Evolutionary conservation across 2,888 invertebrate genomes (phyloP).

Genomic region (Mesochorus sp.): DNA sequence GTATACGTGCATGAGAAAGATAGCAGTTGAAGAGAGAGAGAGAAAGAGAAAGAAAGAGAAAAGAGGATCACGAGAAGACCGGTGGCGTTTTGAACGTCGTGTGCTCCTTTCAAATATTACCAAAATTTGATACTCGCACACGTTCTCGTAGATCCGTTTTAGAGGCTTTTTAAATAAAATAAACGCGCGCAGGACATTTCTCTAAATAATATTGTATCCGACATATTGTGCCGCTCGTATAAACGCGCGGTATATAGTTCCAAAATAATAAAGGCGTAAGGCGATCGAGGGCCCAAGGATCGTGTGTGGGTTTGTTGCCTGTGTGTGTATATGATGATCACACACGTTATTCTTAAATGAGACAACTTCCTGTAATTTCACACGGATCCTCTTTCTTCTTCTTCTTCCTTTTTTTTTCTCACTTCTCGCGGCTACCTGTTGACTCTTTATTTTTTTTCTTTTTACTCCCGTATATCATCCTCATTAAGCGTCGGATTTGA

Average conservation of each 20-base stretch:
- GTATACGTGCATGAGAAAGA: neutral
- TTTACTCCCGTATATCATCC: conserved; percentile 22
- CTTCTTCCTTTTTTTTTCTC: conserved; percentile 27
- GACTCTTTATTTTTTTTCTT: conserved; percentile 35
- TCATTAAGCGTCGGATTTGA: conserved; percentile 36
- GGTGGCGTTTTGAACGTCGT: conserved; percentile 56
- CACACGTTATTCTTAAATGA: conserved; percentile 26
- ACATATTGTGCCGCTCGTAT: too few relatives aligned
- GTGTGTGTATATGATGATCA: neutral
- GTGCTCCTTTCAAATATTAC: conserved; percentile 62
- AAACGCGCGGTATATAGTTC: too few relatives aligned
- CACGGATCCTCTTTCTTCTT: conserved; percentile 49
- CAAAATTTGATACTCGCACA: conserved; percentile 39
- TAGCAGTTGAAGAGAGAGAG: neutral
- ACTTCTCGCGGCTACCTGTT: conserved; percentile 43
- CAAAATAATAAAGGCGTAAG: neutral
- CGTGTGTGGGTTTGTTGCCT: neutral
- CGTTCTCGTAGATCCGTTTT: neutral
- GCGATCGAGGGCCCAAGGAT: neutral
- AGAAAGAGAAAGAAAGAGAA: conserved; percentile 18
- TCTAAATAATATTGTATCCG: too few relatives aligned
- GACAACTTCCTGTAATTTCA: conserved; percentile 65
- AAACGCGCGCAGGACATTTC: too few relatives aligned
- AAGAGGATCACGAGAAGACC: conserved; percentile 54
- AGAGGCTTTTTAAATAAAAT: too few relatives aligned